Evolutionary conservation across 2,888 invertebrate species (phyloP).

Genomic region (Lampropteryx suffumata): DNA sequence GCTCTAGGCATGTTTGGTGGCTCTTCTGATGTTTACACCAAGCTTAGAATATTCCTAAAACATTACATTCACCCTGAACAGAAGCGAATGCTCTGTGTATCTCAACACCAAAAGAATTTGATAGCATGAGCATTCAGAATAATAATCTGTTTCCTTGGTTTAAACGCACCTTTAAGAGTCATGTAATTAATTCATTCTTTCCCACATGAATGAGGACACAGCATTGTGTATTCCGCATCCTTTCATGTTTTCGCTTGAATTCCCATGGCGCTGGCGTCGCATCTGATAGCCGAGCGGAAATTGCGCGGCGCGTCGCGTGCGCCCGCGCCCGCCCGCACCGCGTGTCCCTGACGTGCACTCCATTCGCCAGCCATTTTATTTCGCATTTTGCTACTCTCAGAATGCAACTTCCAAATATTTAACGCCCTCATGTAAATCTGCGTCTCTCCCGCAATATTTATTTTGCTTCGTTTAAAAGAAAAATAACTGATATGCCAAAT

Average conservation of each 20-base stretch:
- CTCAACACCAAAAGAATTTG: no score
- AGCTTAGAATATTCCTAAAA: no score
- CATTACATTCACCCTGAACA: no score
- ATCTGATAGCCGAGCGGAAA: constrained; percentile 77
- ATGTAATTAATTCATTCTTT: constrained; percentile 23
- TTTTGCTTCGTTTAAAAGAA: constrained; percentile 33
- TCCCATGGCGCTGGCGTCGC: constrained; percentile 61
- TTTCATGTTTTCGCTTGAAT: constrained; percentile 55
- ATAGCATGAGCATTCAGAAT: no score
- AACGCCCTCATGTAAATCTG: constrained; percentile 31
- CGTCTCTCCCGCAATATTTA: constrained; percentile 25
- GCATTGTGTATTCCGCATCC: constrained; percentile 33
- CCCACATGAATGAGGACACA: constrained; percentile 19
- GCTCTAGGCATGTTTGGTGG: no score
- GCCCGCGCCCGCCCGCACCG: constrained; percentile 52
- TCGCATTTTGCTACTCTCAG: constrained; percentile 53
- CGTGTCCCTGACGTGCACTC: constrained; percentile 71
- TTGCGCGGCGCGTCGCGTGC: constrained; percentile 75
- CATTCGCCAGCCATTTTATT: constrained; percentile 65
- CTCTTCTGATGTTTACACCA: no score
- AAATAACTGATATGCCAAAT: constrained; percentile 29
- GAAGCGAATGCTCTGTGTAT: no score
- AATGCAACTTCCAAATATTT: constrained; percentile 54
- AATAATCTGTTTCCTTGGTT: no score
- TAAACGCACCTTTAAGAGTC: no score